Evolutionary conservation across 1,140 invertebrate genomes (phyloP).

Genomic region (Danaus melanippus): DNA sequence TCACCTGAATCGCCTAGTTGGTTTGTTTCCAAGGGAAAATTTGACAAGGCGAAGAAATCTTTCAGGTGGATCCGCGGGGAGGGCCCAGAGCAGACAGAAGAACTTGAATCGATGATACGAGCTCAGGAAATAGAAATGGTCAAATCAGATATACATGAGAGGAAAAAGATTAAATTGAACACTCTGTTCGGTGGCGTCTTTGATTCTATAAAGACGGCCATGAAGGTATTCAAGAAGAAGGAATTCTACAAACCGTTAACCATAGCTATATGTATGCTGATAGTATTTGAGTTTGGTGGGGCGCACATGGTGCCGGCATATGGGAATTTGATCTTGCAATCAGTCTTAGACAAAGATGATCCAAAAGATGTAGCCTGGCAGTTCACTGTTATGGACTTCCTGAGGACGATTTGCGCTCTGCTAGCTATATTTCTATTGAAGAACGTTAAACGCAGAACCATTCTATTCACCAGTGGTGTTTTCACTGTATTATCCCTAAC

Average conservation of each 20-base stretch:
- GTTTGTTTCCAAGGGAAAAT: slow-evolving; percentile 57
- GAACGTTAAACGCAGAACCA: slow-evolving; percentile 49
- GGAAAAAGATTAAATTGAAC: slow-evolving; percentile 29
- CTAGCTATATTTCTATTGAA: slow-evolving; percentile 61
- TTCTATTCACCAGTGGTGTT: slow-evolving; percentile 54
- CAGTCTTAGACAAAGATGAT: slow-evolving; percentile 47
- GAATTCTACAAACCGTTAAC: slow-evolving; percentile 62
- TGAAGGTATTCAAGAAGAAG: slow-evolving; percentile 61
- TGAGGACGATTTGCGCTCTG: slow-evolving; percentile 57
- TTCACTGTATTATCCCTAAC: slow-evolving; percentile 53
- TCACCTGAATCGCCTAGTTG: slow-evolving; percentile 61
- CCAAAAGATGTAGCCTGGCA: slow-evolving; percentile 56
- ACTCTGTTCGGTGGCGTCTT: slow-evolving; percentile 29
- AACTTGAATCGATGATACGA: slow-evolving; percentile 54
- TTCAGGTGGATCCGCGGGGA: slow-evolving; percentile 60
- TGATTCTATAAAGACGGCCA: slow-evolving; percentile 37
- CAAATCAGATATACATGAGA: slow-evolving; percentile 20
- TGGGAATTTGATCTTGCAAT: slow-evolving; percentile 53
- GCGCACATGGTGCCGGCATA: slow-evolving; percentile 62
- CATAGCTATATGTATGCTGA: slow-evolving; percentile 60
- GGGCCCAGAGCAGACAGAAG: slow-evolving; percentile 37
- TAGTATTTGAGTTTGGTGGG: slow-evolving; percentile 61
- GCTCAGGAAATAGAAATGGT: slow-evolving; percentile 39
- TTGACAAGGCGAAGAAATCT: slow-evolving; percentile 51
- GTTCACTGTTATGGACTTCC: slow-evolving; percentile 57